phyloP scores from a whole-genome alignment of 2,113 vertebrate species.

The Turnix velox region DNA sequence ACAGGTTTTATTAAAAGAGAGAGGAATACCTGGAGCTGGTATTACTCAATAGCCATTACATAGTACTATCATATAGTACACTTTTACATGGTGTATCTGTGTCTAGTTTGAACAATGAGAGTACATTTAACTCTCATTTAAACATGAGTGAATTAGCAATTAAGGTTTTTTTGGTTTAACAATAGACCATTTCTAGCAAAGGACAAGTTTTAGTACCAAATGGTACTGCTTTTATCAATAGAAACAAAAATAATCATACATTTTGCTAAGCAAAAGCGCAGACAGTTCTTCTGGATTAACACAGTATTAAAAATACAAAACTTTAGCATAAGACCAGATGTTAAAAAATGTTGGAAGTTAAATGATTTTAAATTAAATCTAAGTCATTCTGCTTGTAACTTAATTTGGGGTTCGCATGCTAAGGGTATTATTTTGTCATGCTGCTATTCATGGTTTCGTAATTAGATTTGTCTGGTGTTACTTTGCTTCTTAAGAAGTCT shows the following conservation, averaged over 20 bases:
- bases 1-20: neutral
- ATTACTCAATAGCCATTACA: neutral
- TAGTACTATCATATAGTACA: neutral
- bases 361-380: neutral
- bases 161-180: neutral
- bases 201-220: neutral
- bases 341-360: neutral
- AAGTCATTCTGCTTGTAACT: neutral
- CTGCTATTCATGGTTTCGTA: neutral
- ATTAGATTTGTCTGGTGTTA: neutral
- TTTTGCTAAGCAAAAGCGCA: neutral
- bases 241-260: neutral
- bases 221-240: neutral
- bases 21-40: accelerated
- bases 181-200: neutral
- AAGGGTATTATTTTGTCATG: neutral
- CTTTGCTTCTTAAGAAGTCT: neutral
- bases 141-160: neutral
- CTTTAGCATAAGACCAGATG: neutral
- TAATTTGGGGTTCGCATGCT: neutral
- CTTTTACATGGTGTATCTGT: neutral
- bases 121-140: neutral
- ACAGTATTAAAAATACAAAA: neutral
- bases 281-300: neutral
- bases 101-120: neutral